A percentile compares a stretch with the other conserved stretches of the same genome.
phyloP scores from a whole-genome alignment of 2,888 invertebrate genomes.

The Ashinkailepas kermadecensis region DNA sequence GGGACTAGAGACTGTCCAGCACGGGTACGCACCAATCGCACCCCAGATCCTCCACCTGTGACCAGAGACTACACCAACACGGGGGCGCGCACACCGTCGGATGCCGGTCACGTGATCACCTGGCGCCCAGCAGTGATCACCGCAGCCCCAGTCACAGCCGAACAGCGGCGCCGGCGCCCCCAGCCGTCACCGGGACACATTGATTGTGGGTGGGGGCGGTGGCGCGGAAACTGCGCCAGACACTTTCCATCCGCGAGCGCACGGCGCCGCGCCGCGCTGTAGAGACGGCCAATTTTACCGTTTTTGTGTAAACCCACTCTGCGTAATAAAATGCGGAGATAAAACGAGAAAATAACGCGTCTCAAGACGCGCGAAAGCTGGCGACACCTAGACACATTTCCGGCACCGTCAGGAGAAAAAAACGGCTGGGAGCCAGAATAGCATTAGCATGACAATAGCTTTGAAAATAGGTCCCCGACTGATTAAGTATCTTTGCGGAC shows the following conservation, averaged over 20 bases:
- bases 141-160: no score
- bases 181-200: no score
- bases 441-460: slow-evolving; percentile 20
- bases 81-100: no score
- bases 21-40: no score
- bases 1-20: no score
- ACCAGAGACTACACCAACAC: no score
- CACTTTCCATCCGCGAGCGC: neutral
- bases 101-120: no score
- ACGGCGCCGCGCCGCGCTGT: neutral
- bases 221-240: no score
- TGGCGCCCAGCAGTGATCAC: no score
- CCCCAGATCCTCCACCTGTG: no score
- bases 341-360: slow-evolving; percentile 3
- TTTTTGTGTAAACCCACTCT: neutral
- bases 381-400: slow-evolving; percentile 4
- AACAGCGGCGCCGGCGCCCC: no score
- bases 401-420: neutral
- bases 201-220: no score
- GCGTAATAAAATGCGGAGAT: neutral
- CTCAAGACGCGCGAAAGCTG: neutral
- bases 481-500: slow-evolving; percentile 12
- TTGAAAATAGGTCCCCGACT: slow-evolving; percentile 3
- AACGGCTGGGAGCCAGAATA: neutral
- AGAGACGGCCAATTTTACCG: neutral